Evolutionary conservation across 2,888 invertebrate genomes (phyloP).

Genomic region (Tipula unca): DNA sequence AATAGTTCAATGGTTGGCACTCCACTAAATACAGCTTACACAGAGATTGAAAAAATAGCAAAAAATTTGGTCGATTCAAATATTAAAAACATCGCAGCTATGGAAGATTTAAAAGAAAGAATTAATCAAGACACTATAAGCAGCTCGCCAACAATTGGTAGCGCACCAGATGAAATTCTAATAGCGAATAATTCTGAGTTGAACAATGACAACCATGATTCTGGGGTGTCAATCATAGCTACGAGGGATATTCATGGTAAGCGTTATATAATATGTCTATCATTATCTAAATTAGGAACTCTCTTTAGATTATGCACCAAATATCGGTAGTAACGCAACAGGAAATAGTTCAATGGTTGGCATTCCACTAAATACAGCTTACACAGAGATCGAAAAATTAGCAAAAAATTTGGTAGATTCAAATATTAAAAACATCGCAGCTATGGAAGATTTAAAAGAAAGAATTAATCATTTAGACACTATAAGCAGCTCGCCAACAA

Average conservation of each 20-base stretch:
- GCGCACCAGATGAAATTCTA: not conserved
- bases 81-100: not conserved
- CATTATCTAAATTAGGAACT: no score
- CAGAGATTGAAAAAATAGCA: not conserved
- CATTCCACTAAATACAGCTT: not conserved
- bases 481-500: not conserved
- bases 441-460: not conserved
- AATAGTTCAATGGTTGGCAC: not conserved
- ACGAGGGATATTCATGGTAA: not conserved
- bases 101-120: not conserved
- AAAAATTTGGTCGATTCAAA: not conserved
- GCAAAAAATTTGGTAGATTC: not conserved
- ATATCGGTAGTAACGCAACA: not conserved
- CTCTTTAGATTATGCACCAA: not conserved
- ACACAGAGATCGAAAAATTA: not conserved
- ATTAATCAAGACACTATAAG: no score
- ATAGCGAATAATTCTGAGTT: not conserved
- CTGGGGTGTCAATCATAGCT: not conserved
- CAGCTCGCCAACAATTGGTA: no score
- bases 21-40: not conserved
- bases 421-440: not conserved
- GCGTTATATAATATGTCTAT: no score
- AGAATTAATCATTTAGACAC: not conserved
- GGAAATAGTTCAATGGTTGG: not conserved
- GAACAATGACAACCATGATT: not conserved